Base-by-base conservation (phyloP, 2,888 invertebrate species). In the Flexamia atlantica region DNA sequence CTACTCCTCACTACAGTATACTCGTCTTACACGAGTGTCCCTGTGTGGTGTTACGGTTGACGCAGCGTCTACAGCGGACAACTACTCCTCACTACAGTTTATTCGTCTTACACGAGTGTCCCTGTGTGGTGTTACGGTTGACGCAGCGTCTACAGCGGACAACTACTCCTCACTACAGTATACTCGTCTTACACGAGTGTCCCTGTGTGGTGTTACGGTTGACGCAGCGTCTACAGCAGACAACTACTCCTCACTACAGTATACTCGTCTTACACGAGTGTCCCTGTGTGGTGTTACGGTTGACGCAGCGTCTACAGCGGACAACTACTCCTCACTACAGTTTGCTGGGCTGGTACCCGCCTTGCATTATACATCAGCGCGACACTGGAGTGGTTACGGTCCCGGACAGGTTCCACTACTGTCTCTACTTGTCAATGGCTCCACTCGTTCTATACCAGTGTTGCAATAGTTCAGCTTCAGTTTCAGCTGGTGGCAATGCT, bases 301-400 rank as follows among this genome's bases (percentile, higher is more conserved):
- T n/a, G 23, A 57, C 46, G 23, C 57, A 14, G 9, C 12, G 64
- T 64, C 28, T 28, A 64, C 64, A 64, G 57, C 20, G 28, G 28
- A 30, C 28, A 64, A 14, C 64, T 14, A 17, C 28, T 3, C 9
- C 30, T n/a, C 10, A 14, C 64, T 10, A 23, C 64, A 28, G 28
- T 30, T 20, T 1, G 12, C 64, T 5, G 7, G 30, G 5, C 30
- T 12, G 64, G 20, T 5, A 64, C 64, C 14, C 30, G 64, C 30
- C 28, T 28, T 64, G 64, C 64, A 64, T 64, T 64, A 64, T 64
- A 64, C 64, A 64, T 57, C 57, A 25, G 2, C 2, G 23, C 23
- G 23, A 23, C 57, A 57, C 57, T 64, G 64, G 64, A 23, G 64
- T 28, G 64, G 64, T 64, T 30, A 64, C 14, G 30, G 64, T 25